phyloP scores from a whole-genome alignment of 2,797 vertebrate genomes.

The Pogonophryne albipinna region DNA sequence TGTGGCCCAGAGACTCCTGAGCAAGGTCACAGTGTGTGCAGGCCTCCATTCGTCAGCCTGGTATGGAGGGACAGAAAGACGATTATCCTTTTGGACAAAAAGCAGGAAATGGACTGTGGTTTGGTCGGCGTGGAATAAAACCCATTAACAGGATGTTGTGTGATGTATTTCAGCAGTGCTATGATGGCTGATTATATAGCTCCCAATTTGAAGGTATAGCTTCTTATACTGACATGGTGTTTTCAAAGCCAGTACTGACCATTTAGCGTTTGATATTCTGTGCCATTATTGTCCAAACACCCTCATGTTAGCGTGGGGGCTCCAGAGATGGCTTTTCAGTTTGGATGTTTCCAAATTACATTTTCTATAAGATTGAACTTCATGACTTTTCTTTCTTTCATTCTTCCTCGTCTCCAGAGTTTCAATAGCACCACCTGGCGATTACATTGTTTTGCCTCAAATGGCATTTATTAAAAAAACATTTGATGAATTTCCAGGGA shows the following conservation, averaged over 20 bases:
- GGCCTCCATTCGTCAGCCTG: constrained; percentile 79
- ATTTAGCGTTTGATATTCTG: neutral
- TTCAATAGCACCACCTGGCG: too few species aligned
- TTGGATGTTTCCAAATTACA: neutral
- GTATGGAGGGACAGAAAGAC: constrained; percentile 25
- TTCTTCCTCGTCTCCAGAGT: too few species aligned
- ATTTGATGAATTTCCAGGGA: too few species aligned
- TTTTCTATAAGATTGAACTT: neutral
- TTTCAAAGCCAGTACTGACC: neutral
- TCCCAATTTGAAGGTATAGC: neutral
- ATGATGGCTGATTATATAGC: neutral
- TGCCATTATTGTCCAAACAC: neutral
- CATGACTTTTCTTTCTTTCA: too few species aligned
- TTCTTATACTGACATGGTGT: neutral
- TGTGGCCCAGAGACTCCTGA: constrained; percentile 76
- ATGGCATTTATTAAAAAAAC: too few species aligned
- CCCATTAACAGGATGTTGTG: constrained; percentile 15
- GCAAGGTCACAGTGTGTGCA: constrained; percentile 74
- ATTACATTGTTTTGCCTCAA: too few species aligned
- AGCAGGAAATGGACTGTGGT: constrained; percentile 3
- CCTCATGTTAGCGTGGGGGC: too few species aligned
- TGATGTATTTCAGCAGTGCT: neutral
- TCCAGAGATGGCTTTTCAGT: neutral
- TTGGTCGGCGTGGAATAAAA: constrained; percentile 1
- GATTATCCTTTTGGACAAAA: constrained; percentile 10